These are phyloP conservation scores for Arenaria interpres DNA, from an alignment of 2,113 vertebrate genomes.

Conservation along the genomic window DNA sequence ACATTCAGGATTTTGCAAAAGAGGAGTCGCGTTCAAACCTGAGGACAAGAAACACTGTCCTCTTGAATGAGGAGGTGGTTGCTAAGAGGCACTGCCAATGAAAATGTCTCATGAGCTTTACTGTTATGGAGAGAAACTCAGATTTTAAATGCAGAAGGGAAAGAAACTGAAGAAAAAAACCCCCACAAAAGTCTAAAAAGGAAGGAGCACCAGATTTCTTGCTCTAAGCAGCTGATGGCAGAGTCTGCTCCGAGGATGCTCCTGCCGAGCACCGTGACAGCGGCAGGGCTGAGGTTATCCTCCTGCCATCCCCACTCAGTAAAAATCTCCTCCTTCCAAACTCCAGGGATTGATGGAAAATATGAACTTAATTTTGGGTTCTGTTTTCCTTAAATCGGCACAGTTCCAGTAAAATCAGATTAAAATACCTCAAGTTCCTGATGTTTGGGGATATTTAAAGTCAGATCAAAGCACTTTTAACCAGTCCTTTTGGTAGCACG, in stretches of 20 bases:
- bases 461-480: conserved; percentile 69
- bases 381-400: conserved; percentile 60
- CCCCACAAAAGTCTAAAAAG: not conserved
- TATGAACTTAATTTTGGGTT: conserved; percentile 63
- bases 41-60: not conserved
- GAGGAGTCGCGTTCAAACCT: rapidly evolving
- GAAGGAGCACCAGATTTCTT: not conserved
- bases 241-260: not conserved
- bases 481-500: conserved; percentile 64
- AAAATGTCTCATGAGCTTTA: rapidly evolving
- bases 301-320: not conserved
- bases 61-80: not conserved
- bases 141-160: not conserved
- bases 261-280: not conserved
- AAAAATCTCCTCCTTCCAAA: not conserved
- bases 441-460: conserved; percentile 72
- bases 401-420: conserved; percentile 74
- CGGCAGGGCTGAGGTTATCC: not conserved
- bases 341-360: conserved; percentile 25
- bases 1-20: not conserved
- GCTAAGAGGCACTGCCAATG: rapidly evolving
- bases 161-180: not conserved
- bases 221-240: not conserved
- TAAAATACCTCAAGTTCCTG: conserved; percentile 71
- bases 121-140: rapidly evolving